Conservation (phyloP, 1,140 invertebrate genomes). For the Calliopsis andreniformis region DNA sequence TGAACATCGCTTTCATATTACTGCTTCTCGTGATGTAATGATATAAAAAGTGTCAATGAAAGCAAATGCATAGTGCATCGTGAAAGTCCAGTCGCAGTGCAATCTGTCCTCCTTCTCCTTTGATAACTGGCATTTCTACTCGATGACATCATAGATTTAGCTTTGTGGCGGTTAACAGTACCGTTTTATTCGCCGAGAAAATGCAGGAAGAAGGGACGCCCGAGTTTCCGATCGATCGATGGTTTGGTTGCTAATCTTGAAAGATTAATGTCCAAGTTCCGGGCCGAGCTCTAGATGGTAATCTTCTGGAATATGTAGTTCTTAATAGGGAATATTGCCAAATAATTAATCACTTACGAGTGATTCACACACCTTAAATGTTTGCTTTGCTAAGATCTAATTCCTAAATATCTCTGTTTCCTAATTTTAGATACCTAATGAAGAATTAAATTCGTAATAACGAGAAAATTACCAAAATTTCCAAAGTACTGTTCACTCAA, state of each 20-base stretch:
- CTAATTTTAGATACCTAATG: no score
- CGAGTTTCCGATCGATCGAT: not conserved
- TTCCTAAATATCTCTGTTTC: no score
- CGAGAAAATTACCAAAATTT: no score
- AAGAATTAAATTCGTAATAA: no score
- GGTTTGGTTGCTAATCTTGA: not conserved
- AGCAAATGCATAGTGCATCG: slow-evolving; percentile 43
- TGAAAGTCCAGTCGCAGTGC: not conserved
- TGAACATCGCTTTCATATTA: no score
- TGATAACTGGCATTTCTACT: slow-evolving; percentile 51
- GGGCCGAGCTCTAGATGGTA: not conserved
- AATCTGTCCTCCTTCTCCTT: slow-evolving; percentile 22
- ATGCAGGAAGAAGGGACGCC: not conserved
- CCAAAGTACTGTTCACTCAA: no score
- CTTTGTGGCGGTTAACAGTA: slow-evolving; percentile 25
- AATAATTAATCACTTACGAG: no score
- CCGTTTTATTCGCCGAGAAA: slow-evolving; percentile 39
- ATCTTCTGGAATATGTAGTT: not conserved
- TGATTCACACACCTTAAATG: no score
- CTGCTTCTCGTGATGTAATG: no score
- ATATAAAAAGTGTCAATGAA: not conserved
- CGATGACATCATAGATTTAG: slow-evolving; percentile 57
- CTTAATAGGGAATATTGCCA: not conserved
- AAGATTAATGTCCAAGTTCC: not conserved
- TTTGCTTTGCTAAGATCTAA: no score